phyloP scores from a whole-genome alignment of 1,140 invertebrate species.

The Drosophila teissieri region DNA sequence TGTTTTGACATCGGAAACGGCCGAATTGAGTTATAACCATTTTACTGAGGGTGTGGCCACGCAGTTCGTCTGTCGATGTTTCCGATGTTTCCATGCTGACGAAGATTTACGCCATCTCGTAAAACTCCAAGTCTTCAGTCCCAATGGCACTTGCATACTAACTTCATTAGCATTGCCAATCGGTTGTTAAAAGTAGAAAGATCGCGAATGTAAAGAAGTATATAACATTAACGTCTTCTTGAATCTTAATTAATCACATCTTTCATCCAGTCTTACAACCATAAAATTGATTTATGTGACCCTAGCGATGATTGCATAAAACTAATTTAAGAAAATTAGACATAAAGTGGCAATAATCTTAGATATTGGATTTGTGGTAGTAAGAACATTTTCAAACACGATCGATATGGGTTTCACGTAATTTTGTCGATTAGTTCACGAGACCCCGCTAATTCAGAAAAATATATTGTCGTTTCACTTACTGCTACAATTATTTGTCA shows the following conservation, averaged over 20 bases:
- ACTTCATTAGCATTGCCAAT: conserved; percentile 29
- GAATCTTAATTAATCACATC: conserved; percentile 20
- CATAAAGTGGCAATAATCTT: no score
- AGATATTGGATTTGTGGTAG: no score
- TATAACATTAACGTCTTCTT: not conserved
- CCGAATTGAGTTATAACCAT: conserved; percentile 68
- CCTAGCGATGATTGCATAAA: not conserved
- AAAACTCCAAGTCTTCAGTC: conserved; percentile 33
- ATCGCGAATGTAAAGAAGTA: not conserved
- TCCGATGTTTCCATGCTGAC: not conserved
- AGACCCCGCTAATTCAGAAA: conserved; percentile 5
- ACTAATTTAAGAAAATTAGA: not conserved
- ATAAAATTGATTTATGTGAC: conserved; percentile 8
- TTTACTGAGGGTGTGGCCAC: conserved; percentile 19
- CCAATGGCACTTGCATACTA: conserved; percentile 7
- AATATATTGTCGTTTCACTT: conserved; percentile 28
- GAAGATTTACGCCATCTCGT: conserved; percentile 55
- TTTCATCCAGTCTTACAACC: conserved; percentile 3
- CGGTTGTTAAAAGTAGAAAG: conserved; percentile 2
- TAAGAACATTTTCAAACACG: no score
- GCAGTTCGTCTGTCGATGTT: conserved; percentile 11
- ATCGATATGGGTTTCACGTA: not conserved
- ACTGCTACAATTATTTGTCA: conserved; percentile 43
- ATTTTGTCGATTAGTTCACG: conserved; percentile 5
- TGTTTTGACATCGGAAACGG: conserved; percentile 56